Base-by-base conservation (phyloP, 2,888 invertebrate genomes). In the Ommatoiulus sabulosus region DNA sequence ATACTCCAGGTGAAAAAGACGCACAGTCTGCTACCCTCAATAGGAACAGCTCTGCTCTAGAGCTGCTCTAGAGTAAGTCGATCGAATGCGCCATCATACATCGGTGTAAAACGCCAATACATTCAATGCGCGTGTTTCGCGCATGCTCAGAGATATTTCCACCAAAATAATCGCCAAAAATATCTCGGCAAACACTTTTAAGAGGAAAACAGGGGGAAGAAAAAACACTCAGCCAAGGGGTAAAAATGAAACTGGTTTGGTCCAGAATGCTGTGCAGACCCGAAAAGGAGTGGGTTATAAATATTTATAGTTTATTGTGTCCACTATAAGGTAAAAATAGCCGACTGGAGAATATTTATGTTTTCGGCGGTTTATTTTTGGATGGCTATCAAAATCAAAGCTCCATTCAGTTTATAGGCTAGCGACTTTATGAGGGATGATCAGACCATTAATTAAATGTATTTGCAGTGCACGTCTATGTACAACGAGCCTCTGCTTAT, bases 251-350 rank as follows among this genome's bases (percentile, higher is more conserved):
- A 72, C 72, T 24, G 72, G 72, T 72, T 72, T 72, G 24, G 6
- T 72, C 24, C 72, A 10, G 24, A 20, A 20, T 72, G 72, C 72
- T 24, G 24, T 20, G 72, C 72, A 72, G 35, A 80, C 80, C 35
- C 35, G 35, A 35, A 80, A 35, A 80, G 80, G 80, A 24, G 80
- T 43, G 80, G 80, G 80, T 80, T 80, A 80, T 80, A 80, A 80
- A 80, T 80, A 80, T 80, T 80, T 80, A 80, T 35, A 80, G 80
- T 43, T 80, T 24, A 80, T 80, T 80, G 80, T 80, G 80, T 35
- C 80, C 80, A 80, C 80, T 24, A n/a, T n/a, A 35, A 35, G 12
- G 15, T 35, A 80, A 80, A 80, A 80, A 80, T 80, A 80, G 80
- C 35, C 35, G 3, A 4, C 35, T 10, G 24, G 72, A 24, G 80